These are phyloP conservation scores for Apamea sordens DNA, from an alignment of 2,888 invertebrate species.

Conservation along the genomic window DNA sequence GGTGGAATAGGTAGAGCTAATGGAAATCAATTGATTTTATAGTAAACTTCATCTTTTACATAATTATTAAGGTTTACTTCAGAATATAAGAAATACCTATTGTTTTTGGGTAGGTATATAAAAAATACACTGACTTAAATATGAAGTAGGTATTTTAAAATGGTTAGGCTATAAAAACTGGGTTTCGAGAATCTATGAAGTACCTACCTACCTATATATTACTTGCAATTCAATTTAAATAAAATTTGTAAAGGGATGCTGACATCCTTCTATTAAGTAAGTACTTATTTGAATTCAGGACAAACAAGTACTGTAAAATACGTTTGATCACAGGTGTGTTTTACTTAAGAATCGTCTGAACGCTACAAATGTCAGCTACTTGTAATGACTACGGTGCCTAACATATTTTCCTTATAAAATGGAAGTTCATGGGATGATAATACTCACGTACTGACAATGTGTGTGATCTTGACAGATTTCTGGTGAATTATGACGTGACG, in stretches of 20 bases:
- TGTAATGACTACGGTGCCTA: conserved; percentile 13
- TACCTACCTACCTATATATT: not conserved
- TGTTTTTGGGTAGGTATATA: not conserved
- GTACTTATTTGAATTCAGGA: not conserved
- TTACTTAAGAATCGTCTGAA: conserved; percentile 1
- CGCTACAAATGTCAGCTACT: conserved; percentile 5
- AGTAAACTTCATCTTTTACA: not conserved
- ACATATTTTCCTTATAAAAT: conserved; percentile 49
- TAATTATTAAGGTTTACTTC: conserved; percentile 3
- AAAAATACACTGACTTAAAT: not conserved
- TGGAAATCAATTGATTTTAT: not conserved
- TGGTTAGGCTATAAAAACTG: conserved; percentile 1
- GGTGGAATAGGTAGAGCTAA: not conserved
- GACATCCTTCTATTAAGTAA: not conserved
- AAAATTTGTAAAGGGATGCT: not conserved
- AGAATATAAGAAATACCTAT: not conserved
- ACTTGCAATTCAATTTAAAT: conserved; percentile 26
- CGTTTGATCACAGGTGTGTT: conserved; percentile 6
- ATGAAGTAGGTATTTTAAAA: not conserved
- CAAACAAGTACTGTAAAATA: not conserved
- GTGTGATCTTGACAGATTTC: conserved; percentile 75
- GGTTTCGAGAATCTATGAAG: conserved; percentile 13
- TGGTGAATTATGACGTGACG: conserved; percentile 72
- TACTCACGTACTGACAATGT: conserved; percentile 62
- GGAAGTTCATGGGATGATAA: conserved; percentile 56